Evolutionary conservation across 2,888 invertebrate species (phyloP).

Genomic region (Stenurella melanura): DNA sequence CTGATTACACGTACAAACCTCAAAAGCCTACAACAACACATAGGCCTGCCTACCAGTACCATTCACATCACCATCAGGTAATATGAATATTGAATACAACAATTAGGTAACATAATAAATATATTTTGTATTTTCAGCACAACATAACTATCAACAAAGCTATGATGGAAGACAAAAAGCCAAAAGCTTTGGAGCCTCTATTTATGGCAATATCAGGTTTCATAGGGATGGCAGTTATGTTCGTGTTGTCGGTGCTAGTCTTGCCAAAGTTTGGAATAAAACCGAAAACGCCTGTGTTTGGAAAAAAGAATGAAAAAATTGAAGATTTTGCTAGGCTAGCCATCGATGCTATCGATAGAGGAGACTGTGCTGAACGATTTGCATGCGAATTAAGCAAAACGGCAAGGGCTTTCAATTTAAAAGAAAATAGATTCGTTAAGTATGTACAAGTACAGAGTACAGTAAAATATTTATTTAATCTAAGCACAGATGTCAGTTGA

Average conservation of each 20-base stretch:
- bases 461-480: too few species aligned
- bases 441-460: conserved; percentile 57
- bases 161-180: conserved; percentile 64
- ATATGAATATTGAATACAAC: conserved; percentile 38
- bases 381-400: conserved; percentile 73
- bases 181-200: conserved; percentile 74
- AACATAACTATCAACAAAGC: conserved; percentile 66
- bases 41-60: conserved; percentile 63
- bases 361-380: conserved; percentile 73
- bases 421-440: conserved; percentile 71
- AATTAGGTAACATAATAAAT: conserved; percentile 8
- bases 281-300: conserved; percentile 59
- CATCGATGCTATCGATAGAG: conserved; percentile 73
- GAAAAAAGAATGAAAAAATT: conserved; percentile 65
- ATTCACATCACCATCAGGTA: conserved; percentile 68
- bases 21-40: conserved; percentile 50
- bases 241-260: conserved; percentile 74
- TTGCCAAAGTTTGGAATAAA: conserved; percentile 73
- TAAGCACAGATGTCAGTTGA: too few species aligned
- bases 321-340: conserved; percentile 71
- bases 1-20: conserved; percentile 42
- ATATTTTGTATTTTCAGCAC: conserved; percentile 64
- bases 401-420: conserved; percentile 68
- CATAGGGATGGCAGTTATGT: conserved; percentile 76
- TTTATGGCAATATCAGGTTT: conserved; percentile 78